Base-by-base conservation (phyloP, 2,888 invertebrate genomes). In the Lithophane socia region DNA sequence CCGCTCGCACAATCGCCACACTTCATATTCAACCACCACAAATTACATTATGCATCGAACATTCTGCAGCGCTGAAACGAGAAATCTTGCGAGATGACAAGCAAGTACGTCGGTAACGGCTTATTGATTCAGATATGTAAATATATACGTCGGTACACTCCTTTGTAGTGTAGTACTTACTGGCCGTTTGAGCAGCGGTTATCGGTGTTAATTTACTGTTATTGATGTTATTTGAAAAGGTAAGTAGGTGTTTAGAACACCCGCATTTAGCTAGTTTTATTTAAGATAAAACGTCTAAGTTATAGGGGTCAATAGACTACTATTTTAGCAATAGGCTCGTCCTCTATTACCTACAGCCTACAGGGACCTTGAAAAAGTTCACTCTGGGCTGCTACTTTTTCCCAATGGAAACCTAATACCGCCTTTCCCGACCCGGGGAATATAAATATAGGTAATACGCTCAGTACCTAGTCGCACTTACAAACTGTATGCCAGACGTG, bases 41-140 rank as follows among this genome's bases (percentile, higher is more conserved):
- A 79, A 81, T 82, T 75, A 77, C 80, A 83, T 86, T 86, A 78
- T 75, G 71, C 78, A 86, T 83, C 79, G 61, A 75, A 77, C 86
- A 82, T 82, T 82, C 77, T 82, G 73, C 75, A 58, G 52, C 79
- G 74, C 73, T 85, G 63, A 65, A 79, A 71, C 68, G 82, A 84
- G 87, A 84, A 82, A 88, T 86, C 88, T 77, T 29, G 64, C 75
- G 64, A 75, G 70, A 79, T 80, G 87, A 86, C 88, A 84, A 82
- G 75, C 78, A 72, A 77, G 73, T 60, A 81, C 52, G 52, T 71
- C 52, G 44, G 67, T 76, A 77, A 83, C 72, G 74, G 71, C 65
- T 72, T 84, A 84, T 84, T 82, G 79, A 78, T 88, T 85, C 65
- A 58, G 21, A 65, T 65, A 77, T 75, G 73, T 83, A 66, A 75